Evolutionary conservation across 2,888 invertebrate genomes (phyloP).

Genomic region (Oligia strigilis): DNA sequence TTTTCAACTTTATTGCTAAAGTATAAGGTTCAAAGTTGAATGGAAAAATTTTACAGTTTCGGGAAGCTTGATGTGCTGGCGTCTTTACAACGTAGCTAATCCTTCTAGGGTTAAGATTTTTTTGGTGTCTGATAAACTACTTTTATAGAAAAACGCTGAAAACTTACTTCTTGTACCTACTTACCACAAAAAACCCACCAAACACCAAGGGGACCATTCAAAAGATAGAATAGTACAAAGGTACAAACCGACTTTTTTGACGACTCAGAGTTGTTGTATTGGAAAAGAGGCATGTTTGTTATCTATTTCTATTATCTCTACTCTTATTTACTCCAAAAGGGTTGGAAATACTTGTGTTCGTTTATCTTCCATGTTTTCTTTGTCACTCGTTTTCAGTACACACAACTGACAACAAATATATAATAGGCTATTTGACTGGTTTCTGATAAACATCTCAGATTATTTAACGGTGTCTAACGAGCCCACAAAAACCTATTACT

Average conservation of each 20-base stretch:
- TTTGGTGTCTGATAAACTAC: neutral
- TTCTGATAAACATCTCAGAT: no score
- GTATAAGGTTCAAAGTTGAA: no score
- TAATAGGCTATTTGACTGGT: no score
- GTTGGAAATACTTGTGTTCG: neutral
- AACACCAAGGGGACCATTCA: conserved; percentile 26
- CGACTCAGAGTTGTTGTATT: conserved; percentile 38
- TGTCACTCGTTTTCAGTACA: neutral
- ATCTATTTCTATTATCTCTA: conserved; percentile 52
- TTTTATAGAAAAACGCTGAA: conserved; percentile 9
- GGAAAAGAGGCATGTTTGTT: conserved; percentile 38
- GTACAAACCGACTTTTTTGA: conserved; percentile 35
- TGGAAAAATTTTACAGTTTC: no score
- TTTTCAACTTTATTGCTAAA: no score
- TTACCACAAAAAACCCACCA: conserved; percentile 15
- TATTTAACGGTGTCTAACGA: no score
- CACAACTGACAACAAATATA: neutral
- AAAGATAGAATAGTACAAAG: conserved; percentile 36
- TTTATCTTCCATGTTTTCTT: conserved; percentile 7
- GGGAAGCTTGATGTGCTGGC: no score
- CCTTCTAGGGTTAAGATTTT: neutral
- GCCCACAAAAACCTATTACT: no score
- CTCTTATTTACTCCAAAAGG: conserved; percentile 2
- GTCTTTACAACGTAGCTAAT: no score
- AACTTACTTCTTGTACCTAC: conserved; percentile 13